These are phyloP conservation scores for Sebastolobus alascanus DNA, from an alignment of 2,797 vertebrate species.

Conservation along the genomic window DNA sequence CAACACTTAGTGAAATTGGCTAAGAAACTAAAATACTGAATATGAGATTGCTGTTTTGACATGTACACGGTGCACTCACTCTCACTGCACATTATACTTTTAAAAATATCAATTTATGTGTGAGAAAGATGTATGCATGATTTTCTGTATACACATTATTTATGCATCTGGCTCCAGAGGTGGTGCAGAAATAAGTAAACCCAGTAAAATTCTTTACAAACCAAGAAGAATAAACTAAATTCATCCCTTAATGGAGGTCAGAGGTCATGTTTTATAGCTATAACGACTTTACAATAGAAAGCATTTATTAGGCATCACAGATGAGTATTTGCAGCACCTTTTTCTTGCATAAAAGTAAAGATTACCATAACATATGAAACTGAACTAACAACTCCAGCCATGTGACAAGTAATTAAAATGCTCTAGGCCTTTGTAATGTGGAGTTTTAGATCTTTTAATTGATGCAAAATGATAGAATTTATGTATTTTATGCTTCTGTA, in stretches of 20 bases:
- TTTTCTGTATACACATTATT: not conserved
- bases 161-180: not conserved
- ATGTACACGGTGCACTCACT: too few relatives aligned
- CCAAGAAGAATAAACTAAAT: not conserved
- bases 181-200: not conserved
- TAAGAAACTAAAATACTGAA: not conserved
- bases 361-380: not conserved
- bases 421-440: not conserved
- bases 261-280: not conserved
- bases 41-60: not conserved
- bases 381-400: not conserved
- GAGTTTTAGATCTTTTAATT: constrained; percentile 8
- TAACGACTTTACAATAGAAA: not conserved
- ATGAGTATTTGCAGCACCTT: not conserved
- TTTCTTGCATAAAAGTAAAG: not conserved
- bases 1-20: not conserved
- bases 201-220: not conserved
- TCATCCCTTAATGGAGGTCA: not conserved
- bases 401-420: constrained; percentile 6
- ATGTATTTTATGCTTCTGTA: constrained; percentile 32
- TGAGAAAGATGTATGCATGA: not conserved
- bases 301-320: not conserved
- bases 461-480: constrained; percentile 31
- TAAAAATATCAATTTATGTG: too few relatives aligned
- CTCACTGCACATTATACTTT: too few relatives aligned